Percentiles rank a stretch among this genome's conserved stretches.
Conservation (phyloP, 53 echinoderm and acorn worm genomes). For the Mesocentrotus franciscanus region DNA sequence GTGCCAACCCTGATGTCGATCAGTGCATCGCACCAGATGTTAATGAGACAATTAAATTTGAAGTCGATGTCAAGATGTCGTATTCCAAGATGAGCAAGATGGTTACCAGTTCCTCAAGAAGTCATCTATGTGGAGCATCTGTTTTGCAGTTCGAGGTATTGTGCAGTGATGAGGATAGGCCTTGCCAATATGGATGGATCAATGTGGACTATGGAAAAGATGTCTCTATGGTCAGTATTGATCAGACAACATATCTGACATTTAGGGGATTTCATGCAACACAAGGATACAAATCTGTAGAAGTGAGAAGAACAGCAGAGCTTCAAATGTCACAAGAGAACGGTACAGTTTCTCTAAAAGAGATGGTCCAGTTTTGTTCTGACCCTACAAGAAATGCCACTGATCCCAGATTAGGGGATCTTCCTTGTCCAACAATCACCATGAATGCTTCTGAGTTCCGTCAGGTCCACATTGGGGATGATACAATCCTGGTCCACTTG, state of each 20-base stretch:
- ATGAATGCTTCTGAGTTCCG: slow-evolving; percentile 20
- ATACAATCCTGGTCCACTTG: neutral
- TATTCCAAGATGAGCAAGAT: neutral
- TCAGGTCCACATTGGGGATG: neutral
- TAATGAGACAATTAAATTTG: neutral
- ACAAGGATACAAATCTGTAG: neutral
- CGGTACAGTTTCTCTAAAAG: neutral
- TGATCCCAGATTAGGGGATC: no score
- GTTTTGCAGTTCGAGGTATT: neutral
- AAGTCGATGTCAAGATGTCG: neutral
- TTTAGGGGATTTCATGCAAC: neutral
- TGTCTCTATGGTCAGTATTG: neutral
- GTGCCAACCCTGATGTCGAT: neutral
- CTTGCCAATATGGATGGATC: neutral
- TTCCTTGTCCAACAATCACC: slow-evolving; percentile 18
- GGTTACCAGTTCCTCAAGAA: neutral
- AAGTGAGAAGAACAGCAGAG: neutral
- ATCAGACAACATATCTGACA: slow-evolving; percentile 1
- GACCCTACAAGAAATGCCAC: neutral
- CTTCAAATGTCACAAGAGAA: neutral
- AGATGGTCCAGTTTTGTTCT: slow-evolving; percentile 4
- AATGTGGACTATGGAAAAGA: neutral
- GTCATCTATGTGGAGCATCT: slow-evolving; percentile 6
- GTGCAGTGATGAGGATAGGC: neutral
- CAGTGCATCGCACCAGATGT: neutral